Base-by-base conservation (phyloP, 2,888 invertebrate species). In the Mechanitis mazaeus region DNA sequence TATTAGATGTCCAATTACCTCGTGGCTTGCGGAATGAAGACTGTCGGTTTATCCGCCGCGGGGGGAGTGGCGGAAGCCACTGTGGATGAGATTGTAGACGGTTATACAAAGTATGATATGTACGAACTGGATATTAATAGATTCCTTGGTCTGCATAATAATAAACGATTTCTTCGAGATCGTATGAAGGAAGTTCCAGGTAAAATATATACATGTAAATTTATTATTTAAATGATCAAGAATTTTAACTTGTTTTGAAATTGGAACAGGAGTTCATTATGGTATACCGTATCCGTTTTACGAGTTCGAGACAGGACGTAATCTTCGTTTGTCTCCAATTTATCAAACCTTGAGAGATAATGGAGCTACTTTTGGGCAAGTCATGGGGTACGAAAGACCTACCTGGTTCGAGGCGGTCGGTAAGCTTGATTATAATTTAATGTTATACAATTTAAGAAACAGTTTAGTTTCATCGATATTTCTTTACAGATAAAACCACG, bases 361-460 rank as follows among this genome's bases (percentile, higher is more conserved):
- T 9, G 98, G 98, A 0, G 99, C 97, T 0, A 95, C 97, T 5
- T 99, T 99, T 80, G 97, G 97, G 0, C 98, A 98, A 82, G 96
- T 97, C 38, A 98, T 98, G 97, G 98, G 98, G 0, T 99, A 98
- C 80, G 99, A 99, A 82, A 91, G 98, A 66, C 98, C 98, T 0
- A 93, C 95, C 45, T 98, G 96, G 94, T 99, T 98, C 78, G 94
- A 96, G 72, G 84, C 76, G 56, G 68, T 79, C 7, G 86, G 88
- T 88, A 58, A 76, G 80, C 62, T 47, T 33, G 47, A 7, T 33
- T 56, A 11, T 11, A 7, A 5, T 54, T 33, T 28, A 35, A 20
- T 33, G 33, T n/a, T 28, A 9, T 1, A 20, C 9, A 11, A 6
- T 53, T 12, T 28, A 45, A 42, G 31, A 38, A 38, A 42, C 6